phyloP scores from a whole-genome alignment of 1,140 invertebrate genomes.

The Hermatobates lingyangjiaoensis region DNA sequence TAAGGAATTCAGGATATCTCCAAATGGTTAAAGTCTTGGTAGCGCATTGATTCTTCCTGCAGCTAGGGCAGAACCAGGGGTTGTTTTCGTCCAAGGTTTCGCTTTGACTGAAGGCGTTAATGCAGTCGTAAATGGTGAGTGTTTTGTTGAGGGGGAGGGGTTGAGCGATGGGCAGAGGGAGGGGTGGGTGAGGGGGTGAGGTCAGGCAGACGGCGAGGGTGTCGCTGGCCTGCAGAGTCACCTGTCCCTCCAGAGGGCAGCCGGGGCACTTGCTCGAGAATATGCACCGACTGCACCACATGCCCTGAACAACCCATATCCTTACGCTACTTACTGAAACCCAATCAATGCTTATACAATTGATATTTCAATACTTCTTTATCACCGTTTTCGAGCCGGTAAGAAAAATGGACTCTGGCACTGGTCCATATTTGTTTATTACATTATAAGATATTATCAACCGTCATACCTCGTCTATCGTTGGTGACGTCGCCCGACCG shows the following conservation, averaged over 20 bases:
- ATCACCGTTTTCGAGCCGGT: too few relatives aligned
- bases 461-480: too few relatives aligned
- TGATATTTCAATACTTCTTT: too few relatives aligned
- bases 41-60: conserved; percentile 43
- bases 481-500: too few relatives aligned
- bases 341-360: too few relatives aligned
- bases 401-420: too few relatives aligned
- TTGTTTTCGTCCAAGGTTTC: conserved; percentile 47
- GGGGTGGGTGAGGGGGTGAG: conserved; percentile 21
- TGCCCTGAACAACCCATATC: conserved; percentile 27
- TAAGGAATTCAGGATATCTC: conserved; percentile 46
- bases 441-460: too few relatives aligned
- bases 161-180: conserved; percentile 28
- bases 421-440: too few relatives aligned
- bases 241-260: conserved; percentile 31
- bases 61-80: conserved; percentile 50
- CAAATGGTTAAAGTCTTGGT: conserved; percentile 49
- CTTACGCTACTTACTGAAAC: neutral
- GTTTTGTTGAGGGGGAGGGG: conserved; percentile 27
- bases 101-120: conserved; percentile 48
- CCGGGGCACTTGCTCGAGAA: conserved; percentile 38
- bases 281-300: conserved; percentile 40
- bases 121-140: conserved; percentile 42
- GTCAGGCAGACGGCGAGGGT: conserved; percentile 35
- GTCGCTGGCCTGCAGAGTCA: conserved; percentile 34